Conservation (phyloP, 2,113 vertebrate species). For the Pituophis catenifer region DNA sequence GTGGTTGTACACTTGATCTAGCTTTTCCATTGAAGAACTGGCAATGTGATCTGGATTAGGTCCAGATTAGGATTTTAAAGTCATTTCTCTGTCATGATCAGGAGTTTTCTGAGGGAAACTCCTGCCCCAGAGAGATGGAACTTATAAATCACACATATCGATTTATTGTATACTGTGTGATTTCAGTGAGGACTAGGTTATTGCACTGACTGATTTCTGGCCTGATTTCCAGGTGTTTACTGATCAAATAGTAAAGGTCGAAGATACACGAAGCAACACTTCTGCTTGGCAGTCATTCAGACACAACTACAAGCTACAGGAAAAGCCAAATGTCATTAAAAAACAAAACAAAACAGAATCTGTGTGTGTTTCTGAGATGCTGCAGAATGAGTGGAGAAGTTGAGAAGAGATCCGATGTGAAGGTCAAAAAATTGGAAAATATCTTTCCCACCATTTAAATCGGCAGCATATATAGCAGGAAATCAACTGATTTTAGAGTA, state of each 20-base stretch:
- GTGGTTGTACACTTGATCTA: not conserved
- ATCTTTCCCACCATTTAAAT: not conserved
- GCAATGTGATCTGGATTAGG: not conserved
- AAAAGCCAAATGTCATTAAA: not conserved
- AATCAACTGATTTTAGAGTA: accelerated
- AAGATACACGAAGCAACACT: no score
- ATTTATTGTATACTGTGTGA: not conserved
- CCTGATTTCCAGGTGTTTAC: not conserved
- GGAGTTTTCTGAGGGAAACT: no score
- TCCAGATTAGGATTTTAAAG: not conserved
- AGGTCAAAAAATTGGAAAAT: not conserved
- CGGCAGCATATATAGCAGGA: not conserved
- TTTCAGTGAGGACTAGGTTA: not conserved
- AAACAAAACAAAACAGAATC: not conserved
- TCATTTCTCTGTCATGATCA: not conserved
- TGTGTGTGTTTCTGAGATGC: not conserved
- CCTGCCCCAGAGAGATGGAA: not conserved
- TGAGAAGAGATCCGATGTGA: not conserved
- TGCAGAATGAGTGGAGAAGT: not conserved
- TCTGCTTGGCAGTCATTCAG: not conserved
- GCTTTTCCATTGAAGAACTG: not conserved
- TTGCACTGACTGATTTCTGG: not conserved
- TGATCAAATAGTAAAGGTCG: no score
- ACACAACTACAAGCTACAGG: not conserved
- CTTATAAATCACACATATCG: not conserved